These are phyloP conservation scores for Halesus radiatus DNA, from an alignment of 1,140 invertebrate genomes.

Conservation along the genomic window DNA sequence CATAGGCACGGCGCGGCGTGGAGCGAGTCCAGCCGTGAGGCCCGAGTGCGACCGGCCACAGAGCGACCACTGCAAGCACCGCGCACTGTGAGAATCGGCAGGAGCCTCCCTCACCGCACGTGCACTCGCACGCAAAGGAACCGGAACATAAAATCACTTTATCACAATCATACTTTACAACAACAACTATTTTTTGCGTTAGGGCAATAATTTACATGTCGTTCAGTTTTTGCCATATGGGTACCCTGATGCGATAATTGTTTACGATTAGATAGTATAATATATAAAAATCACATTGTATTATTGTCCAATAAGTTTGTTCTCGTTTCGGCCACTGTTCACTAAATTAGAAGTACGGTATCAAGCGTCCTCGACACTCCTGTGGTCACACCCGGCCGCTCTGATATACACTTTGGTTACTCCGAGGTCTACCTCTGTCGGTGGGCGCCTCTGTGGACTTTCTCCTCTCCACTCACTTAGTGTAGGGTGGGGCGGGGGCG, in stretches of 20 bases:
- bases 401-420: too few relatives aligned
- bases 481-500: conserved; percentile 33
- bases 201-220: conserved; percentile 51
- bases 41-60: neutral
- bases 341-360: conserved; percentile 7
- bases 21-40: neutral
- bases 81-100: neutral
- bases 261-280: conserved; percentile 51
- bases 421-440: too few relatives aligned
- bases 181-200: conserved; percentile 48
- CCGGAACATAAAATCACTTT: conserved; percentile 49
- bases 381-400: neutral
- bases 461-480: neutral
- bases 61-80: neutral
- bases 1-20: too few relatives aligned
- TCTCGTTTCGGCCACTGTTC: conserved; percentile 10
- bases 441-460: neutral
- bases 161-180: conserved; percentile 55
- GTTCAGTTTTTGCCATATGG: conserved; percentile 50
- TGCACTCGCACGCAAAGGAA: conserved; percentile 7
- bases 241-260: conserved; percentile 58
- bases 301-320: conserved; percentile 50
- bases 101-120: too few relatives aligned
- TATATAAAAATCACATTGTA: conserved; percentile 56
- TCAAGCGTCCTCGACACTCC: neutral